These are phyloP conservation scores for Pyrrhura leucotis DNA, from an alignment of 2,797 vertebrate species.

Conservation along the genomic window DNA sequence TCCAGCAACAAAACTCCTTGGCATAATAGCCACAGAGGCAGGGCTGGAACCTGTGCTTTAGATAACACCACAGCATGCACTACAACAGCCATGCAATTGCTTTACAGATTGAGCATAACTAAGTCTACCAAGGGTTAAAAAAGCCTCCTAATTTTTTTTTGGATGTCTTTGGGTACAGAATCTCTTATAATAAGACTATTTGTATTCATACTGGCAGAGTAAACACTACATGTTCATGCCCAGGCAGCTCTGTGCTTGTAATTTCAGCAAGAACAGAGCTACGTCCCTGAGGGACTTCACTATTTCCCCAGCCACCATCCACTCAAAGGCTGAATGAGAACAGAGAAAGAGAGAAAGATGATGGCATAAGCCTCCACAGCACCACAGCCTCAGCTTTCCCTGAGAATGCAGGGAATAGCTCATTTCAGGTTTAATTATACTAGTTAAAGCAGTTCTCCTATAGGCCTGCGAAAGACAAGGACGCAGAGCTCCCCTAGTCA, in stretches of 20 bases:
- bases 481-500: neutral
- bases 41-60: neutral
- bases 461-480: slow-evolving; percentile 29
- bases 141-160: slow-evolving; percentile 69
- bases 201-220: slow-evolving; percentile 86
- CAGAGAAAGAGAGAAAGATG: slow-evolving; percentile 72
- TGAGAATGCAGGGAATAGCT: neutral
- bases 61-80: neutral
- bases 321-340: slow-evolving; percentile 74
- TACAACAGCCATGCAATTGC: fast-evolving
- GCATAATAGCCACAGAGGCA: neutral
- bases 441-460: slow-evolving; percentile 49
- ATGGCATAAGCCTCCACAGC: slow-evolving; percentile 61
- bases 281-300: slow-evolving; percentile 79
- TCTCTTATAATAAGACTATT: slow-evolving; percentile 85
- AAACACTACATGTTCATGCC: slow-evolving; percentile 85
- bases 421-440: slow-evolving; percentile 70
- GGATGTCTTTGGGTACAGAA: slow-evolving; percentile 81
- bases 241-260: slow-evolving; percentile 83
- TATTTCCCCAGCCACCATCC: slow-evolving; percentile 78
- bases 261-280: slow-evolving; percentile 84
- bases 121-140: slow-evolving; percentile 76
- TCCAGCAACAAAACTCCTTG: neutral
- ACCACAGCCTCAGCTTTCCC: slow-evolving; percentile 8
- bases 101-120: neutral